A percentile compares a stretch with the other conserved stretches of the same genome.
Conservation (phyloP, 2,113 vertebrate genomes). For the Varanus salvator region DNA sequence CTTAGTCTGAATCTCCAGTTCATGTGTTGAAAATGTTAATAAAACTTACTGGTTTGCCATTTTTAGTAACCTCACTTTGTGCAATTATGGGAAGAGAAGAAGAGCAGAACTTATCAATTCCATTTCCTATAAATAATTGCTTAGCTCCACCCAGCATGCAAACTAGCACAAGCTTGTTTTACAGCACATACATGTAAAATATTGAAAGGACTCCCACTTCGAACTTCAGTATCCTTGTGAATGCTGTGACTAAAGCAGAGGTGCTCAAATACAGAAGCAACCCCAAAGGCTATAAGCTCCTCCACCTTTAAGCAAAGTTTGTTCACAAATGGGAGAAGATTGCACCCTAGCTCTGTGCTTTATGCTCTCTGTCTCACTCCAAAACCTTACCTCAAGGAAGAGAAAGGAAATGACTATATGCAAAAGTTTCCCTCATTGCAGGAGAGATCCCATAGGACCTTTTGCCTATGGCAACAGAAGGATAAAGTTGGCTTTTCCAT, state of each 20-base stretch:
- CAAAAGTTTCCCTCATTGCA: not conserved
- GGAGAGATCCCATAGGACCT: not conserved
- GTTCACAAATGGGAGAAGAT: not conserved
- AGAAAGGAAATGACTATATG: not conserved
- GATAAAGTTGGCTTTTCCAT: not conserved
- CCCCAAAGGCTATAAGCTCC: not conserved
- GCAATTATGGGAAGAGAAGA: not conserved
- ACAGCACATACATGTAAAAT: not conserved
- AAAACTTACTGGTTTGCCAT: not conserved
- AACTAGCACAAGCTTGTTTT: not conserved
- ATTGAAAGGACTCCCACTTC: not conserved
- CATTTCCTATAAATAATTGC: not conserved
- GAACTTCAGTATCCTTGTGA: not conserved
- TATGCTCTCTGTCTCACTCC: not conserved
- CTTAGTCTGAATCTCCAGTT: not conserved
- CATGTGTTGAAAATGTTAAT: too few species aligned
- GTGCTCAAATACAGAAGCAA: not conserved
- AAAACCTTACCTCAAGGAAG: not conserved
- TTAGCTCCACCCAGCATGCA: not conserved
- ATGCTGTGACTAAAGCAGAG: not conserved
- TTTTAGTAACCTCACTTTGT: not conserved
- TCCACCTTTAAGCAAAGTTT: not conserved
- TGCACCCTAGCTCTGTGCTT: not conserved
- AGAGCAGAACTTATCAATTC: not conserved
- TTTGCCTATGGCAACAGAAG: not conserved